phyloP scores from a whole-genome alignment of 2,797 vertebrate genomes.

The Sarcophilus harrisii region DNA sequence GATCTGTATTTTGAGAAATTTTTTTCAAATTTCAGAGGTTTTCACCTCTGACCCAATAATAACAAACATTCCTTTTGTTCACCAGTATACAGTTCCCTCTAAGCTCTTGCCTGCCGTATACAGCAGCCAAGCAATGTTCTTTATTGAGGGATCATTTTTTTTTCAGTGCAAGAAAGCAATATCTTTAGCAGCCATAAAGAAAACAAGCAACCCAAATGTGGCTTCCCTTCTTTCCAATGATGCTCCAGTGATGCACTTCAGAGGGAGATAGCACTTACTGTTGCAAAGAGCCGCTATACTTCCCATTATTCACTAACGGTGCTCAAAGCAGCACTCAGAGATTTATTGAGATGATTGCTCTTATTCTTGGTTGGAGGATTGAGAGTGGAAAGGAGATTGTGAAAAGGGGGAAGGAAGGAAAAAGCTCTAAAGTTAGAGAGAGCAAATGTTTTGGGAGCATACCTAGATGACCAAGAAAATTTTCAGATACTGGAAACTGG shows the following conservation, averaged over 20 bases:
- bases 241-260: not conserved
- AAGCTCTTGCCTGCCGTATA: not conserved
- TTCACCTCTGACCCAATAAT: not conserved
- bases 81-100: not conserved
- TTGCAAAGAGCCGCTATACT: not conserved
- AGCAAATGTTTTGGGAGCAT: not conserved
- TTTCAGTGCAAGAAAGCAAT: not conserved
- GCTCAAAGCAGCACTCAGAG: not conserved
- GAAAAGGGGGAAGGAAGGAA: not conserved
- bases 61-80: not conserved
- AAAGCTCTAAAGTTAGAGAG: not conserved
- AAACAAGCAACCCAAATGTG: not conserved
- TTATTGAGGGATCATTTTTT: not conserved
- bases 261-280: not conserved
- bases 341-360: not conserved
- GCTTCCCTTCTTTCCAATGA: not conserved
- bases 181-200: slow-evolving; percentile 2
- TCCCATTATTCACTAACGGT: not conserved
- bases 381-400: too few relatives aligned
- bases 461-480: not conserved
- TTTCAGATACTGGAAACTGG: not conserved
- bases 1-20: not conserved
- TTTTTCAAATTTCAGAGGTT: too few relatives aligned
- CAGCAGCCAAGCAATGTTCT: not conserved
- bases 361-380: not conserved